Conservation (phyloP, 2,113 vertebrate species). For the Mustela nigripes region DNA sequence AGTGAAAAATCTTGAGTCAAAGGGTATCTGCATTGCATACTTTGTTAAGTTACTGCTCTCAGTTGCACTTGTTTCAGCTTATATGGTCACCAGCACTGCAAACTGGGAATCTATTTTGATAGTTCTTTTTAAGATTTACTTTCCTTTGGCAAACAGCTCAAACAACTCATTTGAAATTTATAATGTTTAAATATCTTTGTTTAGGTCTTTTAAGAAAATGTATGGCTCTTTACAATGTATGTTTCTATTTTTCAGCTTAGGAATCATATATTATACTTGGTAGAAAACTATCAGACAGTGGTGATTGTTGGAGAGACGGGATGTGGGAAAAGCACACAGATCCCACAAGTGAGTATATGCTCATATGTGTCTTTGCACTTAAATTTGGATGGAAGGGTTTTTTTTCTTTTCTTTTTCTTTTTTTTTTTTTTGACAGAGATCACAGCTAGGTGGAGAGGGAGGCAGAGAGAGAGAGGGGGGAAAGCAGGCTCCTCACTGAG, state of each 20-base stretch:
- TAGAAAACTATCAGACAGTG: conserved; percentile 97
- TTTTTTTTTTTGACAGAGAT: too few species aligned
- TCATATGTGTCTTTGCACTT: conserved; percentile 6
- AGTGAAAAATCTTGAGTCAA: not conserved
- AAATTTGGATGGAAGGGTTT: not conserved
- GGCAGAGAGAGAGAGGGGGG: too few species aligned
- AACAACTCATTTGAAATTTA: not conserved
- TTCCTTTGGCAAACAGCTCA: not conserved
- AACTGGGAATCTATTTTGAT: not conserved
- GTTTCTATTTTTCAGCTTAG: conserved; percentile 92
- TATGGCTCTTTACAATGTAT: not conserved
- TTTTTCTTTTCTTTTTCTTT: too few species aligned
- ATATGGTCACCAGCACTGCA: not conserved
- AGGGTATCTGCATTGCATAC: not conserved
- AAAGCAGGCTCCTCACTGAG: too few species aligned
- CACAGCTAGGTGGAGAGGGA: too few species aligned
- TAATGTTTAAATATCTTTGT: conserved; percentile 40
- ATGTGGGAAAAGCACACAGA: conserved; percentile 98
- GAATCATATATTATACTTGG: conserved; percentile 98
- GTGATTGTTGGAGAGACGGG: conserved; percentile 98
- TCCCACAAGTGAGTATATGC: conserved; percentile 93
- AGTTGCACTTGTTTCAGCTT: not conserved
- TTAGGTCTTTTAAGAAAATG: not conserved
- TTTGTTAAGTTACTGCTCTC: not conserved
- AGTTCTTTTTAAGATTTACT: conserved; percentile 30